Evolutionary conservation across 2,797 vertebrate genomes (phyloP).

Genomic region (Chaenodraco wilsoni): DNA sequence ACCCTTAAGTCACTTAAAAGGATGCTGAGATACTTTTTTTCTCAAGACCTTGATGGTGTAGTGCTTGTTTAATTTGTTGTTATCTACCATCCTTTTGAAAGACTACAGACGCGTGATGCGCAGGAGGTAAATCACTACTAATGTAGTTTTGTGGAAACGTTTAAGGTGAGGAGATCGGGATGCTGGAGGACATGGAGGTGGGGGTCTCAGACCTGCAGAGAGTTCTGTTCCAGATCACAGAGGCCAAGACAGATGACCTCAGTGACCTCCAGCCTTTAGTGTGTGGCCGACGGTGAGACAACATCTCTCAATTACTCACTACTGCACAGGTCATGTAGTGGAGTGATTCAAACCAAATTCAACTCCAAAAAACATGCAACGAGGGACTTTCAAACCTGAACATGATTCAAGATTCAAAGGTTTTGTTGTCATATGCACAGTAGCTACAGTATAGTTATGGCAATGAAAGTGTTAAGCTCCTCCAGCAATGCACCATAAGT

Average conservation of each 20-base stretch:
- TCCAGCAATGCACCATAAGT: too few species aligned
- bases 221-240: constrained; percentile 93
- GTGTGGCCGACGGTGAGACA: constrained; percentile 92
- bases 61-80: too few species aligned
- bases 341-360: background rate
- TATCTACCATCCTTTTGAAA: background rate
- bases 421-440: too few species aligned
- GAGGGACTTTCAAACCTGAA: background rate
- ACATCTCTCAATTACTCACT: background rate
- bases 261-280: constrained; percentile 90
- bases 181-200: constrained; percentile 98
- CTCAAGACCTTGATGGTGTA: too few species aligned
- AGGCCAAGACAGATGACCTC: constrained; percentile 88
- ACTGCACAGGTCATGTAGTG: too few species aligned
- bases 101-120: background rate
- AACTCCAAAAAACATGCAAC: background rate
- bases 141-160: constrained; percentile 18
- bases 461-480: too few species aligned
- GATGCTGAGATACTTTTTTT: too few species aligned
- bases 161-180: constrained; percentile 96
- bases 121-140: background rate
- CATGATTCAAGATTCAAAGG: too few species aligned
- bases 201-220: constrained; percentile 94
- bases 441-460: too few species aligned
- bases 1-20: background rate